phyloP scores from a whole-genome alignment of 1,140 invertebrate species.

The Solenopsis fugax region DNA sequence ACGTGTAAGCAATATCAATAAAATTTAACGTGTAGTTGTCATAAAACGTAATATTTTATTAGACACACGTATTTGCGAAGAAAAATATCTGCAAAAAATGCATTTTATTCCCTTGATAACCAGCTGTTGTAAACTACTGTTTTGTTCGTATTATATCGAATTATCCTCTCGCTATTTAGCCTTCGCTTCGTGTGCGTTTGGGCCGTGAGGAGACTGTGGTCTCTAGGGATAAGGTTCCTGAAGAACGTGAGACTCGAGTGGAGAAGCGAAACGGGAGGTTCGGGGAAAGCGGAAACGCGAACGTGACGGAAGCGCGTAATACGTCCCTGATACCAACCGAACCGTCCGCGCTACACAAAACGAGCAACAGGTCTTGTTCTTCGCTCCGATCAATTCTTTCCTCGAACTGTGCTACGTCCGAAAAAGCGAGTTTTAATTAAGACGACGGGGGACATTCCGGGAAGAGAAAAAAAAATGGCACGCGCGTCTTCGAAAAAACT shows the following conservation, averaged over 20 bases:
- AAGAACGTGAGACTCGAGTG: constrained; percentile 40
- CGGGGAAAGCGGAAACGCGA: constrained; percentile 20
- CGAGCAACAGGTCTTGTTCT: constrained; percentile 48
- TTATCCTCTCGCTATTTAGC: constrained; percentile 61
- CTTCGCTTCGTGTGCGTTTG: constrained; percentile 77
- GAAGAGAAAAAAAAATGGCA: not conserved
- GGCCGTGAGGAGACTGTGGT: constrained; percentile 79
- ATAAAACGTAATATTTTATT: not conserved
- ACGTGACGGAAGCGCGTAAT: constrained; percentile 65
- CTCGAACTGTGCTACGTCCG: not conserved
- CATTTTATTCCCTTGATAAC: constrained; percentile 74
- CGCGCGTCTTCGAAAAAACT: not conserved
- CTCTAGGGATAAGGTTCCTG: constrained; percentile 77
- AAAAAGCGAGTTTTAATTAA: not conserved
- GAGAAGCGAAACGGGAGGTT: not conserved
- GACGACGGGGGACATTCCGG: not conserved
- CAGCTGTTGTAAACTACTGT: constrained; percentile 69
- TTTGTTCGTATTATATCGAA: constrained; percentile 73
- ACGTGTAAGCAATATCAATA: not conserved
- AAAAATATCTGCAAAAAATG: not conserved
- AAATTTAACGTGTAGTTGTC: not conserved
- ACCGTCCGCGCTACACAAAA: constrained; percentile 57
- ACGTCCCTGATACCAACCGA: constrained; percentile 79
- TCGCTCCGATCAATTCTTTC: not conserved
- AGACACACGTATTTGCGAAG: not conserved